phyloP scores from a whole-genome alignment of 2,113 vertebrate genomes.

The Phyllostomus hastatus region DNA sequence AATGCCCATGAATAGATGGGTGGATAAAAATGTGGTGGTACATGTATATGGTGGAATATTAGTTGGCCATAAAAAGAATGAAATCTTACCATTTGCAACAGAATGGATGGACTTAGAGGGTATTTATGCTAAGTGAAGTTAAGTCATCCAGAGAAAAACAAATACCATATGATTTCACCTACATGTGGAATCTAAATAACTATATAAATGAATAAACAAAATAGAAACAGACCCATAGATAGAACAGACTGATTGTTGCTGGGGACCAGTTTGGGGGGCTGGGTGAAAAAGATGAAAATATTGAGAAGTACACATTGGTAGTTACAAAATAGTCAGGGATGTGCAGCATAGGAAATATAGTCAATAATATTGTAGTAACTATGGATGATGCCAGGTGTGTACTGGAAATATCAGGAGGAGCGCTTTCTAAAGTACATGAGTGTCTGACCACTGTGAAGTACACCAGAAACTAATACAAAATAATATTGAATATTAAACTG shows the following conservation, averaged over 20 bases:
- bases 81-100: background rate
- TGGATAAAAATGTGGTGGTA: background rate
- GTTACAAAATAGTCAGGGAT: background rate
- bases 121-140: background rate
- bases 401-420: no score
- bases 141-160: background rate
- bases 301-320: background rate
- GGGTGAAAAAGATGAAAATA: background rate
- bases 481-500: background rate
- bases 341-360: no score
- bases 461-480: background rate
- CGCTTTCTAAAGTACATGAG: no score
- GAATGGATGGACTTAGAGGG: background rate
- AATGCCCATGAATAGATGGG: background rate
- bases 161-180: background rate
- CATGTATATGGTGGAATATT: background rate
- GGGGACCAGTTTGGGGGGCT: background rate
- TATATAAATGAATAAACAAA: background rate
- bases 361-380: no score
- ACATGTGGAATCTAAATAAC: background rate
- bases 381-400: no score
- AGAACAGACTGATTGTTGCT: background rate
- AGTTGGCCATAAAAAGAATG: background rate
- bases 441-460: no score
- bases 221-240: background rate